These are phyloP conservation scores for Plutella xylostella DNA, from an alignment of 2,888 invertebrate species.

Conservation along the genomic window DNA sequence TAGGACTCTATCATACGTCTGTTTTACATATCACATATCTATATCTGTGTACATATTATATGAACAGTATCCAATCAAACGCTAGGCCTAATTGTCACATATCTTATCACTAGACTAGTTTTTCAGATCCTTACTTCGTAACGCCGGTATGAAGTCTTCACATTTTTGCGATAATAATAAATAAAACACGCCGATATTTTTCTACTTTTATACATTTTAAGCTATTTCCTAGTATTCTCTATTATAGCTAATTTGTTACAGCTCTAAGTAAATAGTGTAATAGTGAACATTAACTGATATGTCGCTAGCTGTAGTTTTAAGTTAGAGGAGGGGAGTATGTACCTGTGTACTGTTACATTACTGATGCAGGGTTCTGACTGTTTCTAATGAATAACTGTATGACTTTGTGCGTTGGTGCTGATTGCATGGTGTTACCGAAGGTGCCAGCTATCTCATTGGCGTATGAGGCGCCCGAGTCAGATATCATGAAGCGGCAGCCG, in stretches of 20 bases:
- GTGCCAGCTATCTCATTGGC: slow-evolving; percentile 99
- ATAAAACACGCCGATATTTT: slow-evolving; percentile 46
- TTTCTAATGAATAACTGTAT: neutral
- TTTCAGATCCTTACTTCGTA: slow-evolving; percentile 35
- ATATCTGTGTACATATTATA: slow-evolving; percentile 1
- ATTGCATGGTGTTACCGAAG: slow-evolving; percentile 76
- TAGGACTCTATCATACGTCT: neutral
- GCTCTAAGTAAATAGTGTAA: slow-evolving; percentile 4
- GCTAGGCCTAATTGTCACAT: slow-evolving; percentile 40
- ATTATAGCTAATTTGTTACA: slow-evolving; percentile 39
- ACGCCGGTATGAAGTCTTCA: slow-evolving; percentile 31
- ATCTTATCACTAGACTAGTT: slow-evolving; percentile 46
- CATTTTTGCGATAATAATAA: neutral
- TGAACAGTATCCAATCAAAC: neutral
- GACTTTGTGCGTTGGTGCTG: slow-evolving; percentile 45
- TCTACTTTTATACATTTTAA: slow-evolving; percentile 29
- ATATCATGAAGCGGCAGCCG: slow-evolving; percentile 99
- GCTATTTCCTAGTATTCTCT: slow-evolving; percentile 4
- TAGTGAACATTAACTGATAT: slow-evolving; percentile 29
- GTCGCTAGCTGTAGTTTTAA: slow-evolving; percentile 27
- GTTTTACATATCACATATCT: neutral
- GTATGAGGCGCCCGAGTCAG: slow-evolving; percentile 98
- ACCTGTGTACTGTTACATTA: slow-evolving; percentile 4
- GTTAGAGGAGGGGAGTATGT: neutral
- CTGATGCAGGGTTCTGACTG: slow-evolving; percentile 19